phyloP scores from a whole-genome alignment of 2,888 invertebrate species.

The Platycnemis pennipes region DNA sequence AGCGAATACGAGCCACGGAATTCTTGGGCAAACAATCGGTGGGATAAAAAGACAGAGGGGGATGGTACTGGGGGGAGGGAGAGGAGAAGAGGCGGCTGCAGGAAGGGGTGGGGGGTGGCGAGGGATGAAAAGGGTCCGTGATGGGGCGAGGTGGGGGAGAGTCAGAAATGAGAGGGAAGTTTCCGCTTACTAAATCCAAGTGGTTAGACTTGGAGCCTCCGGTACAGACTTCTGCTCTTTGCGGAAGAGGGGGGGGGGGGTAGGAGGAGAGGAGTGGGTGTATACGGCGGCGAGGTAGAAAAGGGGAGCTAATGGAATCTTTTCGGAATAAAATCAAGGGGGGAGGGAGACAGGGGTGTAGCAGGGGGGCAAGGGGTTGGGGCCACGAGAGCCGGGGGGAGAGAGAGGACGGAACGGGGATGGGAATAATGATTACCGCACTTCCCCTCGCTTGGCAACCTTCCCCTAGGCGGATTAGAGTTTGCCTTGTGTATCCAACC shows the following conservation, averaged over 20 bases:
- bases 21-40: slow-evolving; percentile 27
- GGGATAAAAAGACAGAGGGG: neutral
- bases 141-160: neutral
- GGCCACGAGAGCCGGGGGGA: neutral
- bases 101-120: neutral
- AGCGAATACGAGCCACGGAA: slow-evolving; percentile 25
- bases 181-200: slow-evolving; percentile 19
- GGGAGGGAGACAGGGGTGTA: neutral
- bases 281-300: neutral
- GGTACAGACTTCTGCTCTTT: slow-evolving; percentile 36
- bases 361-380: neutral
- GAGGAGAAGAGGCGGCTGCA: neutral
- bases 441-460: neutral
- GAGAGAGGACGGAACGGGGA: slow-evolving; percentile 24
- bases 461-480: slow-evolving; percentile 48
- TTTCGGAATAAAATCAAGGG: slow-evolving; percentile 16
- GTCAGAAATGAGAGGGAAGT: slow-evolving; percentile 31
- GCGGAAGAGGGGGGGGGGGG: neutral
- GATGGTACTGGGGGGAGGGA: neutral
- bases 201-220: neutral
- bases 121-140: neutral
- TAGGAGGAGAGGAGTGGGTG: neutral
- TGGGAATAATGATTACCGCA: slow-evolving; percentile 46
- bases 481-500: slow-evolving; percentile 44
- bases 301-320: slow-evolving; percentile 18